Base-by-base conservation (phyloP, 2,797 vertebrate species). In the Centropyge bicolor region DNA sequence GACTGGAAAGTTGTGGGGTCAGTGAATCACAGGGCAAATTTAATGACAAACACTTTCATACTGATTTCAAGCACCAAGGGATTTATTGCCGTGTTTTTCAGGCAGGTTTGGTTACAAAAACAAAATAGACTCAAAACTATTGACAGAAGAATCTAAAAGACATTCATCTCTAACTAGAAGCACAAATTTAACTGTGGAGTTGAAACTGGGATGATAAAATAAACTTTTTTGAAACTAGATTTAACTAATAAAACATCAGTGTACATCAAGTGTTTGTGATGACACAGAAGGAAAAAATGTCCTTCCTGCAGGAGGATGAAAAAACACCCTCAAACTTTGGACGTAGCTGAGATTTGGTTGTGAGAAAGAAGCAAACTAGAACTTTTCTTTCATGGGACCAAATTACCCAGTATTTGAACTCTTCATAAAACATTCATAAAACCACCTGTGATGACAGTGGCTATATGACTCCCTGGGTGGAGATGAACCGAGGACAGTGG, bases 31-130 rank as follows among this genome's bases (percentile, higher is more conserved):
- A n/a, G 62, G 24, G 19, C 17, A 40, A 48, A 22, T 27, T 17
- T 22, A 62, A 43, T 24, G 49, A 22, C 40, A 54, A 10, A 52
- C n/a, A 45, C 1, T 11, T 31, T 17, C 0, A 68, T 59, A 60
- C 22, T 22, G 11, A 19, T 41, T 22, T 41, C n/a, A 40, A 61
- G 24, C 35, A 70, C 43, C 64, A 69, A 22, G 16, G 16, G 1
- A n/a, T 84, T 70, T 49, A 66, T 68, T 76, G 17, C 16, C 27
- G 31, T 16, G 13, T 67, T 72, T 49, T 1, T 43, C 49, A 12
- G 78, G 38, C 65, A 38, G 38, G 9, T 72, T 68, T 55, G 51
- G 14, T 56, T 22, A 60, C 55, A 65, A 48, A 59, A 75, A 60
- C 31, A 59, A 55, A 60, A 45, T 8, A 1, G 5, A 57, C n/a